A percentile compares a stretch with the other conserved stretches of the same genome.
phyloP scores from a whole-genome alignment of 1,140 invertebrate species.

The Hestina assimilis region DNA sequence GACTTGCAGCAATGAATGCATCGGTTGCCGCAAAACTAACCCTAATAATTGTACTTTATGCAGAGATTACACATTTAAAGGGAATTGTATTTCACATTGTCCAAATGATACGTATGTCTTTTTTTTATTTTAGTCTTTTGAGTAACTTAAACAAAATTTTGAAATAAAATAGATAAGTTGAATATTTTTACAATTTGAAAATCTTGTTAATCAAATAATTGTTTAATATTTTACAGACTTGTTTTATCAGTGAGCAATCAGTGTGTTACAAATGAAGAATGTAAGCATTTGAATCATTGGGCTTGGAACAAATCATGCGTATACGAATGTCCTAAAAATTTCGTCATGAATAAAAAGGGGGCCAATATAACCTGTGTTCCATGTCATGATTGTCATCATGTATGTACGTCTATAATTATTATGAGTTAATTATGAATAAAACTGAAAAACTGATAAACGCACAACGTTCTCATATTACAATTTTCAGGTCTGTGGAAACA shows the following conservation, averaged over 20 bases:
- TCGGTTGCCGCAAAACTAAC: constrained; percentile 52
- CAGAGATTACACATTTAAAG: constrained; percentile 67
- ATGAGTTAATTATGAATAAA: no score
- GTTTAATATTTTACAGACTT: constrained; percentile 35
- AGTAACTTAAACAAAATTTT: background rate
- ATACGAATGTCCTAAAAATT: constrained; percentile 63
- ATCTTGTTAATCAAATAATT: no score
- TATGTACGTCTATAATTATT: constrained; percentile 18
- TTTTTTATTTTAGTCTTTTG: background rate
- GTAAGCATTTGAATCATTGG: constrained; percentile 47
- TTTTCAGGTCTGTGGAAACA: constrained; percentile 54
- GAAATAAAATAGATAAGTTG: no score
- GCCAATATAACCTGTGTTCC: constrained; percentile 32
- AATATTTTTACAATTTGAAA: no score
- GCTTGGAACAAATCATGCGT: constrained; percentile 66
- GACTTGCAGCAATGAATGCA: constrained; percentile 50
- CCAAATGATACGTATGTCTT: constrained; percentile 79
- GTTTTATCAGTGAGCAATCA: constrained; percentile 48
- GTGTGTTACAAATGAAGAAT: constrained; percentile 52
- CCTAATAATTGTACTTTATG: constrained; percentile 44
- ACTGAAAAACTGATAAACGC: background rate
- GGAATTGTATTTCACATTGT: constrained; percentile 82
- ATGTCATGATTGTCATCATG: constrained; percentile 48
- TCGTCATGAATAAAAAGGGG: constrained; percentile 21
- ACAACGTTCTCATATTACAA: background rate